Conservation (phyloP, 53 echinoderm and acorn worm genomes). For the Crossaster papposus region DNA sequence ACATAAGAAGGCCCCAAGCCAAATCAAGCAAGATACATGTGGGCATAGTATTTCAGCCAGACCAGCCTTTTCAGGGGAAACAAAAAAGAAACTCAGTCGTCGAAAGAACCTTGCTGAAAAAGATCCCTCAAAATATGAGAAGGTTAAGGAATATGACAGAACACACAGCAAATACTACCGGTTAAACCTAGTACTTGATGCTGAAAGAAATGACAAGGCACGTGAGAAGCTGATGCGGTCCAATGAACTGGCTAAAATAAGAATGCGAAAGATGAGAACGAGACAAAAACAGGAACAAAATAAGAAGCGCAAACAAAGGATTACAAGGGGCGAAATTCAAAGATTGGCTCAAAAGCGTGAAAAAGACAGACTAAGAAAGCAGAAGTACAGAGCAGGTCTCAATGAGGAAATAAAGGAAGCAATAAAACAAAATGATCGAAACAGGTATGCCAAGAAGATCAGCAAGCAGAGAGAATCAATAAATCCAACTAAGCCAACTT, state of each 20-base stretch:
- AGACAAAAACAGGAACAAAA: conserved; percentile 1
- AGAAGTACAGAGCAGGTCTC: conserved; percentile 24
- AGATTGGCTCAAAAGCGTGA: conserved; percentile 22
- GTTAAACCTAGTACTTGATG: conserved; percentile 12
- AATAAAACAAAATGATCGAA: conserved; percentile 2
- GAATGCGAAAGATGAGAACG: conserved; percentile 5
- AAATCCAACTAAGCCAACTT: conserved; percentile 11
- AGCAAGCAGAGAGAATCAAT: background rate
- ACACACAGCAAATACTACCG: too few relatives aligned
- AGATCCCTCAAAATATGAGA: too few relatives aligned
- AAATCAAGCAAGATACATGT: too few relatives aligned
- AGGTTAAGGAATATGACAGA: too few relatives aligned
- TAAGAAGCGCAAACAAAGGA: conserved; percentile 16
- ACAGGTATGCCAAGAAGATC: background rate
- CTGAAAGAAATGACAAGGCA: conserved; percentile 20
- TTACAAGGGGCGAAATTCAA: background rate
- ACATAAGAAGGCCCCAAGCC: too few relatives aligned
- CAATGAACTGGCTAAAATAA: conserved; percentile 28
- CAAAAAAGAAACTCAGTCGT: too few relatives aligned
- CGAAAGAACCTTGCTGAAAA: too few relatives aligned
- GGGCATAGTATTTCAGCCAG: too few relatives aligned
- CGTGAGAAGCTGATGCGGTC: conserved; percentile 14
- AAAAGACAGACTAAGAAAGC: conserved; percentile 24
- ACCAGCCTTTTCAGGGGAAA: too few relatives aligned
- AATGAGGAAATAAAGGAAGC: conserved; percentile 7